phyloP scores from a whole-genome alignment of 2,888 invertebrate genomes.

The Mesoligia furuncula region DNA sequence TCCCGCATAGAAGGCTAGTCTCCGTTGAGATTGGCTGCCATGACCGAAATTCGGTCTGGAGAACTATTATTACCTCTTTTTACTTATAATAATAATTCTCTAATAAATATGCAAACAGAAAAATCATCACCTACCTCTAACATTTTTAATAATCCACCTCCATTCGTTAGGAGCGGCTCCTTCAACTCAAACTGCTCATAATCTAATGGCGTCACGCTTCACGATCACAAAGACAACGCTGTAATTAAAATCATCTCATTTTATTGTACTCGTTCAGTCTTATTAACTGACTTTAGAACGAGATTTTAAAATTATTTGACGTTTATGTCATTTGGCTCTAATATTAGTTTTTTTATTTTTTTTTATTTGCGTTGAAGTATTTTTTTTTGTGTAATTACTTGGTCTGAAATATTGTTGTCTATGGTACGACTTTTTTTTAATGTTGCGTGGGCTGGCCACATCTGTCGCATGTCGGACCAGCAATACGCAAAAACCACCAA shows the following conservation, averaged over 20 bases:
- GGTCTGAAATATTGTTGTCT: not conserved
- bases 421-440: not conserved
- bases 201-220: constrained; percentile 46
- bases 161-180: constrained; percentile 35
- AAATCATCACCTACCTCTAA: not conserved
- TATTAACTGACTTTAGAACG: constrained; percentile 14
- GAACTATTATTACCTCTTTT: too few species aligned
- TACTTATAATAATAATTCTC: not conserved
- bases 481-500: too few species aligned
- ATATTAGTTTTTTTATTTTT: not conserved
- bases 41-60: too few species aligned
- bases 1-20: too few species aligned
- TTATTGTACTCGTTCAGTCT: constrained; percentile 36
- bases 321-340: constrained; percentile 24
- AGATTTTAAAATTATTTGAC: constrained; percentile 23
- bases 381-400: not conserved
- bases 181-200: constrained; percentile 28
- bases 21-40: too few species aligned
- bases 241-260: constrained; percentile 57
- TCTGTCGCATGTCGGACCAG: not conserved
- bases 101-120: not conserved
- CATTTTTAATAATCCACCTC: not conserved
- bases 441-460: not conserved
- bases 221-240: constrained; percentile 33
- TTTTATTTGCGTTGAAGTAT: not conserved